Evolutionary conservation across 37 sponge, comb jelly and placozoan genomes (phyloP).

Genomic region (Ianthella basta): DNA sequence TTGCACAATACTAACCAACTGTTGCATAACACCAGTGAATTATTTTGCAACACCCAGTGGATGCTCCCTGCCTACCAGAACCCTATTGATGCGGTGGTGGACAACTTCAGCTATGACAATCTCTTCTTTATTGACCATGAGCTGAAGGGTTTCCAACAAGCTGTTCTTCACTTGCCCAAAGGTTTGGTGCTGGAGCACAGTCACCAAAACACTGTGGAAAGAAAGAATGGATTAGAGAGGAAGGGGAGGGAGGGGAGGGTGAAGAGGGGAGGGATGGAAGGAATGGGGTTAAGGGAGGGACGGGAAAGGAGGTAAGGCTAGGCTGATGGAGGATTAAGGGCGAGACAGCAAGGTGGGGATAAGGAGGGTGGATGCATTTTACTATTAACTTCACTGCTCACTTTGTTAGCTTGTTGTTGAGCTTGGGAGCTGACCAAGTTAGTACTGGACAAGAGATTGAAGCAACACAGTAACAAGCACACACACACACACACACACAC

Average conservation of each 20-base stretch:
- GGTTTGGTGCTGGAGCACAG: conserved; percentile 43
- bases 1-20: no score
- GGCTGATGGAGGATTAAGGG: not conserved
- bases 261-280: not conserved
- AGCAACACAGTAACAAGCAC: not conserved
- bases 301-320: not conserved
- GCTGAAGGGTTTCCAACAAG: conserved; percentile 11
- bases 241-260: not conserved
- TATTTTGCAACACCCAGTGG: no score
- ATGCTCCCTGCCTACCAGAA: conserved; percentile 38
- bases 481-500: not conserved
- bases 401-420: no score
- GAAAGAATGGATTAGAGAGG: not conserved
- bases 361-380: no score
- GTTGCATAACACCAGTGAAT: no score
- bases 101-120: conserved; percentile 51
- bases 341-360: not conserved
- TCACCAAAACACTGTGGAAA: conserved; percentile 56
- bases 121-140: not conserved
- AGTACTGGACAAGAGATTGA: not conserved
- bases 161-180: conserved; percentile 48
- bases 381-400: no score
- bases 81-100: conserved; percentile 4
- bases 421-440: no score
- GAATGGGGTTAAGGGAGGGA: not conserved